These are phyloP conservation scores for Sphaerodactylus townsendi DNA, from an alignment of 2,113 vertebrate species.

Conservation along the genomic window DNA sequence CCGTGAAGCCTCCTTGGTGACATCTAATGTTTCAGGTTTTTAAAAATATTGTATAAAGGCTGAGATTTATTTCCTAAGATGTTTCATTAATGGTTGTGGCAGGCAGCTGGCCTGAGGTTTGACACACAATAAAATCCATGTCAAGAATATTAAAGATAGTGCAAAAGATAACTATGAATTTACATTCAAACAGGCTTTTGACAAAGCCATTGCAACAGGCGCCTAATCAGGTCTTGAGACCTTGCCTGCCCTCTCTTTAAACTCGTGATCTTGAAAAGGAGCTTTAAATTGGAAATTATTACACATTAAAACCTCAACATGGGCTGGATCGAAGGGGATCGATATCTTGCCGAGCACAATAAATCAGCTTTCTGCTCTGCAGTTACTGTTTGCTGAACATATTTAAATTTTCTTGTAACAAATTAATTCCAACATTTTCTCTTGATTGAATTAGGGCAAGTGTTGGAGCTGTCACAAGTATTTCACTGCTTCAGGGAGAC, in stretches of 20 bases:
- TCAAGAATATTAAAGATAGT: conserved; percentile 92
- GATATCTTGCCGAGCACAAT: conserved; percentile 97
- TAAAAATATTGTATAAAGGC: conserved; percentile 82
- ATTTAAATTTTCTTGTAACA: conserved; percentile 99
- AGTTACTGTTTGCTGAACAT: conserved; percentile 97
- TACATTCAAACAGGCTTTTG: conserved; percentile 97
- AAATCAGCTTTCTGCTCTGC: conserved; percentile 95
- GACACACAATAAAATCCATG: conserved; percentile 94
- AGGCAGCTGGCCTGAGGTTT: conserved; percentile 83
- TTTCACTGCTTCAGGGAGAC: conserved; percentile 98
- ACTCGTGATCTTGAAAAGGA: conserved; percentile 96
- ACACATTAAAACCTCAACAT: conserved; percentile 99
- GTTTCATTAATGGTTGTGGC: conserved; percentile 87
- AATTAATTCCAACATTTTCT: conserved; percentile 99
- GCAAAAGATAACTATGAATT: conserved; percentile 92
- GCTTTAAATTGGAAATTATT: conserved; percentile 99
- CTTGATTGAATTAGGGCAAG: conserved; percentile 99
- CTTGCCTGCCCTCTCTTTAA: conserved; percentile 92
- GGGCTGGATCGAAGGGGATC: conserved; percentile 95
- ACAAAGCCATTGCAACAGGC: conserved; percentile 96
- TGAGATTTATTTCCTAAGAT: conserved; percentile 88
- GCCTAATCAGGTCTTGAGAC: conserved; percentile 90
- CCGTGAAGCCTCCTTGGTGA: conserved; percentile 77
- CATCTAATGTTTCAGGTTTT: conserved; percentile 84
- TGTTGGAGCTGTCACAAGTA: conserved; percentile 99